Evolutionary conservation across 2,888 invertebrate species (phyloP), one percentile per base, ranked within the genome.

Genomic region (Macrophya alboannulata): DNA sequence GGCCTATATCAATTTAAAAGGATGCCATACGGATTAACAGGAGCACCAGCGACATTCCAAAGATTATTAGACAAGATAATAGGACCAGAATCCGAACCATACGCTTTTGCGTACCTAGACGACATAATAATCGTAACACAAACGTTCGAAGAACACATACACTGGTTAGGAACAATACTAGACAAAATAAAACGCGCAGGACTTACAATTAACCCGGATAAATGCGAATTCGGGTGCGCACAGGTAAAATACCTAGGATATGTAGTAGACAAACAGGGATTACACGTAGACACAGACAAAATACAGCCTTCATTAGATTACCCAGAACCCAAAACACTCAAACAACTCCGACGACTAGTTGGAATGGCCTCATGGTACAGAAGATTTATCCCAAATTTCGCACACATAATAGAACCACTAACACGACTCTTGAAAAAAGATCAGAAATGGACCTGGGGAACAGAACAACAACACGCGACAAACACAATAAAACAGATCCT

Each of bases 1-100:
- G 90, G 90, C 10, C 86, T 91, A 3, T 91, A 87, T 77, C 89
- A 91, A 4, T 91, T 92, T 79, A 87, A 71, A 15, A 51, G 77
- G 15, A 77, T 77, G 31, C 77, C 77, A 31, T 51, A 55, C 59
- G 77, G 31, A 1, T 48, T 88, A 45, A 84, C 85, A 31, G 86
- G 87, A 77, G 85, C 88, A 3, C 88, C 88, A 10, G 87, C 87
- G 0, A 88, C 88, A 0, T 89, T 88, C n/a, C 88, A 89, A 76
- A 10, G 89, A n/a, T 59, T 89, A n/a, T 71, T 90, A 43, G 89
- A 90, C 72, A 62, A 43, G 9, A 71, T 90, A 5, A 88, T 90
- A 4, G 89, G 87, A 5, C 88, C 88, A 15, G 88, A 89, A 40
- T 9, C 88, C n/a, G 88, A 89, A 55, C 88, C 88, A 37, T 31